Base-by-base conservation (phyloP, 2,797 vertebrate genomes). In the Ceyx erithaca region DNA sequence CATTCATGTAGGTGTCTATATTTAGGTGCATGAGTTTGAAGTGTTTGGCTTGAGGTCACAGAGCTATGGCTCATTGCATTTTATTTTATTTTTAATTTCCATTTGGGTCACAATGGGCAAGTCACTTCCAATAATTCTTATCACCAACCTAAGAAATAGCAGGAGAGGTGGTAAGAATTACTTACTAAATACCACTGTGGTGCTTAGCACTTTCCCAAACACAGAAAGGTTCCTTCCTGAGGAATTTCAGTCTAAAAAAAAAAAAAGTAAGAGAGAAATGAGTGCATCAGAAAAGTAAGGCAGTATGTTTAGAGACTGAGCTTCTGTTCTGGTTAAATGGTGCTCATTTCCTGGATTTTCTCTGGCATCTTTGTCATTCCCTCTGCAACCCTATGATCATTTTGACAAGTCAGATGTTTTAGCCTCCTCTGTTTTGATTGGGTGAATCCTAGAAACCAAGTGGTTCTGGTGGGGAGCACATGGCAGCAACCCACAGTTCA, bases 1-100 rank as follows among this genome's bases (percentile, higher is more conserved):
- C 95, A 95, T 87, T 95, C 90, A 95, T 95, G 93, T 95, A 96
- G 95, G 94, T 80, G 78, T 85, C 95, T 96, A 94, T 96, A 94
- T 95, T 95, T 96, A 96, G 95, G 94, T 90, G 86, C 90, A 64
- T 48, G 91, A 86, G 85, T 94, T 93, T 92, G 94, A 92, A 92
- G 93, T 1, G 0, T 95, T 96, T 95, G 87, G 90, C 91, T 96
- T 80, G 83, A 96, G 94, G 94, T 96, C 90, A 96, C 58, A 66
- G n/a, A 90, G 85, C 95, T 93, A 77, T 80, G 90, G 94, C 87
- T 96, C 83, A 75, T 20, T 88, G 91, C 88, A 57, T 94, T 94
- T 67, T 72, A 45, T 93, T 95, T 93, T 89, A 49, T 73, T 94
- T 95, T 94, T 37, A 31, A 80, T 93, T 92, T 95, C 86, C 83